These are phyloP conservation scores for Tragelaphus eurycerus DNA, from an alignment of 2,797 vertebrate species.

Conservation along the genomic window DNA sequence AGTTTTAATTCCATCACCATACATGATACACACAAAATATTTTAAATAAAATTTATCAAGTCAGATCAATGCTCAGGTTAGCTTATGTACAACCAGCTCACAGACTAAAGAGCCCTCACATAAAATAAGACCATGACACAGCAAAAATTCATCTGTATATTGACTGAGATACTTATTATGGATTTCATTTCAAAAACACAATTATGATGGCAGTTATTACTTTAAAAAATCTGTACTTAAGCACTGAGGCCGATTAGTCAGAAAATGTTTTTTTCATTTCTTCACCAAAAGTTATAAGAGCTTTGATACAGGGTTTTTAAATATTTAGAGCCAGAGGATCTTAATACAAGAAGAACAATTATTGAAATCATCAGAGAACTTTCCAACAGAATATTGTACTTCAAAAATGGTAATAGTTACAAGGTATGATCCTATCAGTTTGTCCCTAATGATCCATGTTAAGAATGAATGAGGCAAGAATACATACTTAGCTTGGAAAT, in stretches of 20 bases:
- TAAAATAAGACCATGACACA: not conserved
- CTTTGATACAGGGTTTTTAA: not conserved
- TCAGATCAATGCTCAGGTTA: not conserved
- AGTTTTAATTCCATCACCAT: constrained; percentile 7
- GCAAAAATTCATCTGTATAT: not conserved
- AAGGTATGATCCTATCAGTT: not conserved
- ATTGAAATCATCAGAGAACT: not conserved
- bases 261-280: not conserved
- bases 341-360: constrained; percentile 30
- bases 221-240: not conserved
- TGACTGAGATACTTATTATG: not conserved
- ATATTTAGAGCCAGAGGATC: constrained; percentile 13
- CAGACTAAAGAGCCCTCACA: not conserved
- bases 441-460: not conserved
- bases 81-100: not conserved
- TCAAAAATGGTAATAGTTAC: not conserved
- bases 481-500: not conserved
- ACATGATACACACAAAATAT: not conserved
- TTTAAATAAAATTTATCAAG: not conserved
- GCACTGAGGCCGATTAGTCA: not conserved
- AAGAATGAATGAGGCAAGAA: constrained; percentile 18
- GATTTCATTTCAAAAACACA: not conserved
- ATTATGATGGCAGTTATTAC: not conserved
- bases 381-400: not conserved
- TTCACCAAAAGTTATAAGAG: not conserved